Evolutionary conservation across 53 echinoderm and acorn worm genomes (phyloP).

Genomic region (Apostichopus leukothele): DNA sequence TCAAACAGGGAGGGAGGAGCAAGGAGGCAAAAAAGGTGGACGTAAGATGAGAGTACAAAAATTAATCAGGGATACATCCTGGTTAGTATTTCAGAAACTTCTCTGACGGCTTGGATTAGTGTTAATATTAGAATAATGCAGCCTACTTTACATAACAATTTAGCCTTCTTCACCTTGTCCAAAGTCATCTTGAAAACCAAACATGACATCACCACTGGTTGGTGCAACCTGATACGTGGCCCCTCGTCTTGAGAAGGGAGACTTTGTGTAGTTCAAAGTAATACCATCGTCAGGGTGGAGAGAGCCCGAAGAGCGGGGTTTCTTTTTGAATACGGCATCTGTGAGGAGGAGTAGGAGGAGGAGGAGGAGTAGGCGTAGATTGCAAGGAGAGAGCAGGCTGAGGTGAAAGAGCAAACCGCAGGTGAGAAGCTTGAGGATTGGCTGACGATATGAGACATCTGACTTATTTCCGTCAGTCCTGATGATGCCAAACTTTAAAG

Average conservation of each 20-base stretch:
- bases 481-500: not conserved
- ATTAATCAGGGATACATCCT: too few species aligned
- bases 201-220: slow-evolving; percentile 81
- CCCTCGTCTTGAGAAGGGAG: slow-evolving; percentile 65
- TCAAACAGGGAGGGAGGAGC: too few species aligned
- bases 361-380: not conserved
- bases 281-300: slow-evolving; percentile 80
- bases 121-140: too few species aligned
- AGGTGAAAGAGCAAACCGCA: not conserved
- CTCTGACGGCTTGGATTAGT: too few species aligned
- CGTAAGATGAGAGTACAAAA: too few species aligned
- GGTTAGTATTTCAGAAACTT: too few species aligned
- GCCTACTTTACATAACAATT: too few species aligned
- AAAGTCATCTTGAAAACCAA: slow-evolving; percentile 75
- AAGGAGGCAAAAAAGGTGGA: too few species aligned
- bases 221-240: slow-evolving; percentile 91
- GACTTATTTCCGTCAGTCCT: not conserved
- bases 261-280: slow-evolving; percentile 66
- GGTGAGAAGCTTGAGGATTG: not conserved
- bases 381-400: not conserved
- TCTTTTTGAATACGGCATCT: slow-evolving; percentile 83
- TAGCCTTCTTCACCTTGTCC: slow-evolving; percentile 74
- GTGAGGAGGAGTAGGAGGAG: slow-evolving; percentile 21
- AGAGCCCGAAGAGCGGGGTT: slow-evolving; percentile 31
- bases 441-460: not conserved